Evolutionary conservation across 2,888 invertebrate genomes (phyloP).

Genomic region (Orchesella flavescens): DNA sequence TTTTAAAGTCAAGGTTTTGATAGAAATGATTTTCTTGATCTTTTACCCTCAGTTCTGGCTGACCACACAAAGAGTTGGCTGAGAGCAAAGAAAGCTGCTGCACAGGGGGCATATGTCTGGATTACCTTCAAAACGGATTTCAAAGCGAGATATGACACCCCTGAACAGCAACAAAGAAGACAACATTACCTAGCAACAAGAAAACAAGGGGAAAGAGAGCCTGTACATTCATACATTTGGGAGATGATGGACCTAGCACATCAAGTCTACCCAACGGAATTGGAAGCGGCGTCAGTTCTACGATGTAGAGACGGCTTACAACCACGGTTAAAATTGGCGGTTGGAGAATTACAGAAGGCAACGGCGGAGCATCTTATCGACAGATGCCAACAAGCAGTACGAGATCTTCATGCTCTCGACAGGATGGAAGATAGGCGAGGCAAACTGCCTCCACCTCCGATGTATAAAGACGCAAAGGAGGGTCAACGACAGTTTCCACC

Average conservation of each 20-base stretch:
- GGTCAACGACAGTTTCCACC: background rate
- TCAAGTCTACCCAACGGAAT: background rate
- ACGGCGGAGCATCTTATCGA: background rate
- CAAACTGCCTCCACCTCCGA: background rate
- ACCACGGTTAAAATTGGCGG: background rate
- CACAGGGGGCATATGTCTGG: background rate
- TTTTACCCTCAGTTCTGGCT: background rate
- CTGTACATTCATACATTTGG: background rate
- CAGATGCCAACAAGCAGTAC: background rate
- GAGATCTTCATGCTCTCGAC: background rate
- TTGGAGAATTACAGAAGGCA: background rate
- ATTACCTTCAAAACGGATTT: background rate
- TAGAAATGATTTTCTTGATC: background rate
- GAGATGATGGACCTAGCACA: background rate
- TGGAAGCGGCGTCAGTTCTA: background rate
- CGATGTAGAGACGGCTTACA: background rate
- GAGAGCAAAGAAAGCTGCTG: background rate
- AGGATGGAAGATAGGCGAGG: background rate
- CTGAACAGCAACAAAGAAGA: background rate
- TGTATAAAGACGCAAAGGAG: background rate
- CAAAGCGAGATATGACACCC: background rate
- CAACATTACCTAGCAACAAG: background rate
- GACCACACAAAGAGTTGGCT: background rate
- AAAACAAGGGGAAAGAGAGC: slow-evolving; percentile 1
- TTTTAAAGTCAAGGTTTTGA: background rate